Conservation (phyloP, 2,888 invertebrate genomes). For the Chrysomela aeneicollis region DNA sequence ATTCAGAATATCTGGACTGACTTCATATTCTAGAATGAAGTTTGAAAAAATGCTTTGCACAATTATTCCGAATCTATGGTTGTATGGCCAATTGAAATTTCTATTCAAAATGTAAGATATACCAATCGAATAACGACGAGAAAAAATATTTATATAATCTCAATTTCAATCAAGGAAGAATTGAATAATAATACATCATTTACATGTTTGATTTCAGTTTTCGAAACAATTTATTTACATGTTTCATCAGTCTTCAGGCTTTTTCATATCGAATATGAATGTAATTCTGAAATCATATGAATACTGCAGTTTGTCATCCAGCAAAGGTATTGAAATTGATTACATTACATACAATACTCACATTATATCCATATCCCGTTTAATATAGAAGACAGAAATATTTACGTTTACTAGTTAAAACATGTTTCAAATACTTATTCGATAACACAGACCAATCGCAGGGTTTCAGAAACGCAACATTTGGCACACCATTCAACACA, state of each 20-base stretch:
- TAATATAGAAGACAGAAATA: constrained; percentile 39
- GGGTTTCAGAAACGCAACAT: constrained; percentile 31
- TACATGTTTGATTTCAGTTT: constrained; percentile 41
- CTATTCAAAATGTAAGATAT: constrained; percentile 8
- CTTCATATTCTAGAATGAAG: neutral
- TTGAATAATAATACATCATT: constrained; percentile 44
- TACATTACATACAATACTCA: constrained; percentile 14
- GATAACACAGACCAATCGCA: constrained; percentile 47
- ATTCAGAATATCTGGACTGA: too few species aligned
- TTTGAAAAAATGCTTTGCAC: neutral
- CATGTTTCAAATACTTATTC: constrained; percentile 19
- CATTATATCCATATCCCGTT: constrained; percentile 13
- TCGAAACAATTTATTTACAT: constrained; percentile 44
- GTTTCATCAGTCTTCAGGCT: constrained; percentile 50
- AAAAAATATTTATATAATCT: constrained; percentile 15
- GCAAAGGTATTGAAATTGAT: neutral
- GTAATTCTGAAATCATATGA: constrained; percentile 27
- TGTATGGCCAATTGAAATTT: constrained; percentile 37
- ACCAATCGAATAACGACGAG: constrained; percentile 12
- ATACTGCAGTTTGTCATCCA: constrained; percentile 16
- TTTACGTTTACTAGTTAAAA: constrained; percentile 31
- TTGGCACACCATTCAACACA: constrained; percentile 31
- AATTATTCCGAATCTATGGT: neutral
- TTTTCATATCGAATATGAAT: constrained; percentile 40
- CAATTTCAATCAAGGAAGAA: constrained; percentile 27